Evolutionary conservation across 2,888 invertebrate species (phyloP).

Genomic region (Ennomos erosarius): DNA sequence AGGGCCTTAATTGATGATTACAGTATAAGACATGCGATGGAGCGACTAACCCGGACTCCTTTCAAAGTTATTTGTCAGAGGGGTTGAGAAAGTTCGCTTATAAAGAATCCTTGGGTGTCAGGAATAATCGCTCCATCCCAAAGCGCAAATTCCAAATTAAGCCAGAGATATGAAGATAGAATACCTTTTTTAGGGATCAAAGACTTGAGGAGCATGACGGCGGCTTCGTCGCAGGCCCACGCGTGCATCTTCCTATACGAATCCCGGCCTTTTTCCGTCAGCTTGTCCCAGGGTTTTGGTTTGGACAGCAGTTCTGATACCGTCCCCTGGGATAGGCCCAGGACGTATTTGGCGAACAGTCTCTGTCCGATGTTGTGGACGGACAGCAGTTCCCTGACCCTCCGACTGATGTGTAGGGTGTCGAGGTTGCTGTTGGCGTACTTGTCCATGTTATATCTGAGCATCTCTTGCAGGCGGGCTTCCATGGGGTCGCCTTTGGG

Average conservation of each 20-base stretch:
- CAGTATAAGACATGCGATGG: constrained; percentile 36
- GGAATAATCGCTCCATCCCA: constrained; percentile 28
- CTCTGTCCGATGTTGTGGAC: constrained; percentile 99
- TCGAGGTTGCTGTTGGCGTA: constrained; percentile 97
- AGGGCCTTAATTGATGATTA: constrained; percentile 44
- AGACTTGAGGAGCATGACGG: constrained; percentile 98
- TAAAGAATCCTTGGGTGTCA: constrained; percentile 7
- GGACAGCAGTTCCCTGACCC: constrained; percentile 96
- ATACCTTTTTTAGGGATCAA: constrained; percentile 99
- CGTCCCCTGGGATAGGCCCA: constrained; percentile 98
- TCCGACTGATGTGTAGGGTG: constrained; percentile 96
- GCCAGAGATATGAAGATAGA: constrained; percentile 67
- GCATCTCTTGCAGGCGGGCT: constrained; percentile 96
- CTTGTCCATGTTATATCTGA: constrained; percentile 97
- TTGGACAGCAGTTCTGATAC: constrained; percentile 99
- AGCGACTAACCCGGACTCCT: constrained; percentile 28
- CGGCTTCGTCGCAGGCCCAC: constrained; percentile 99
- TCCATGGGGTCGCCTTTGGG: constrained; percentile 98
- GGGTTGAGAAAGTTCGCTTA: constrained; percentile 18
- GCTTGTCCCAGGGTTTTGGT: constrained; percentile 99
- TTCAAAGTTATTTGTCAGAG: constrained; percentile 34
- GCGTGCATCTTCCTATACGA: constrained; percentile 99
- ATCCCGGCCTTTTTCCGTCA: constrained; percentile 99
- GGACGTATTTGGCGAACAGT: constrained; percentile 98
- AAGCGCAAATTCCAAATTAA: constrained; percentile 42